Conservation (phyloP, 2,888 invertebrate genomes). For the Limnephilus auricula region DNA sequence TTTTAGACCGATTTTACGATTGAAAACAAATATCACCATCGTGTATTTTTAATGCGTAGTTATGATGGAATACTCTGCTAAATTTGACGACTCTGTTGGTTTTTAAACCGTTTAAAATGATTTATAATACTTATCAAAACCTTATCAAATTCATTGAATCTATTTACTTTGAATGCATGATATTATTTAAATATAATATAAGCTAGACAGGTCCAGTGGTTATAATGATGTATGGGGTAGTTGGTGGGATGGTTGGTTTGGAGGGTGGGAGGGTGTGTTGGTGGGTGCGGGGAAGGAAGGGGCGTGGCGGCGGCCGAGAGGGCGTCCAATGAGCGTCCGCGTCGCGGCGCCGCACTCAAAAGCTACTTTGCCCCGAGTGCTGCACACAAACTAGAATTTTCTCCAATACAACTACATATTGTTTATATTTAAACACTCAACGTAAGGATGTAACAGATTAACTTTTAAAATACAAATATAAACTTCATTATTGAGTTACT, state of each 20-base stretch:
- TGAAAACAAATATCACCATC: not conserved
- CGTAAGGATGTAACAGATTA: not conserved
- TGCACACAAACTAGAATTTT: slow-evolving; percentile 43
- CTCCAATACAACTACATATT: not conserved
- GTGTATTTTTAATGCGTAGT: not conserved
- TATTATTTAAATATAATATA: not conserved
- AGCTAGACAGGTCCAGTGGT: slow-evolving; percentile 28
- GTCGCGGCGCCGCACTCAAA: slow-evolving; percentile 53
- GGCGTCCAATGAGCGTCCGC: slow-evolving; percentile 49
- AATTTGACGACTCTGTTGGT: not conserved
- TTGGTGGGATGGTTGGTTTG: not conserved
- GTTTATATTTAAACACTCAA: not conserved
- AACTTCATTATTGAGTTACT: not conserved
- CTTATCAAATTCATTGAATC: not conserved
- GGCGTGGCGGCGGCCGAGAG: slow-evolving; percentile 30
- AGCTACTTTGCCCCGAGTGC: slow-evolving; percentile 51
- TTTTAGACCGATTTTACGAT: not conserved
- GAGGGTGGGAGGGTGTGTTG: not conserved
- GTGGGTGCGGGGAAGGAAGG: slow-evolving; percentile 1
- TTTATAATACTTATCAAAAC: not conserved
- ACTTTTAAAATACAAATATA: not conserved
- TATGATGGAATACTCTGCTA: not conserved
- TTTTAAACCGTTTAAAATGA: not conserved
- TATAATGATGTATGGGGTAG: slow-evolving; percentile 13
- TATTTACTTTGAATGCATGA: not conserved